phyloP scores from a whole-genome alignment of 2,797 vertebrate species.

The Microchirus variegatus region DNA sequence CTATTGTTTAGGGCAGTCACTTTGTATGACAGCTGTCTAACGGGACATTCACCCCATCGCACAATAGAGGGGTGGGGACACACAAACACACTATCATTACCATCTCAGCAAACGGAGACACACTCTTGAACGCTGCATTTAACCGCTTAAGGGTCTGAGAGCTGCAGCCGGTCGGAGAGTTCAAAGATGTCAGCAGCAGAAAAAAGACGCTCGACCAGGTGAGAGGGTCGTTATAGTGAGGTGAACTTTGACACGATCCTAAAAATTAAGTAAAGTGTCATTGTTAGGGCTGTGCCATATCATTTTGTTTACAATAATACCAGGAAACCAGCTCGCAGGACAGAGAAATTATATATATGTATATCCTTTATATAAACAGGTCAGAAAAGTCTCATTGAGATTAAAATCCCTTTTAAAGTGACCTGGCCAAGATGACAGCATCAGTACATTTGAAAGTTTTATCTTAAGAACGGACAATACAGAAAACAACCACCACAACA shows the following conservation, averaged over 20 bases:
- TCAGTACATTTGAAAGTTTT: no score
- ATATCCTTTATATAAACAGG: no score
- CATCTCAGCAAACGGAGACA: slow-evolving; percentile 21
- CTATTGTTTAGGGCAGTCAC: slow-evolving; percentile 21
- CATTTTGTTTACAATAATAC: no score
- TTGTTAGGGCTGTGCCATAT: no score
- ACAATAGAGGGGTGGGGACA: slow-evolving; percentile 13
- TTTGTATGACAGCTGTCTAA: slow-evolving; percentile 27
- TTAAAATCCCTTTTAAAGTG: no score
- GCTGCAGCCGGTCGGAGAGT: not conserved
- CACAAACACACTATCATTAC: slow-evolving; percentile 37
- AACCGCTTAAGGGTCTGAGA: slow-evolving; percentile 22
- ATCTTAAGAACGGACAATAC: no score
- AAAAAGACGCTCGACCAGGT: slow-evolving; percentile 19
- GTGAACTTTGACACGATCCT: not conserved
- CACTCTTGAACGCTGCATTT: slow-evolving; percentile 18
- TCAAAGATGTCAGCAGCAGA: slow-evolving; percentile 2
- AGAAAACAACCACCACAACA: no score
- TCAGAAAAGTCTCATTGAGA: no score
- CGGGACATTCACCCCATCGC: slow-evolving; percentile 11
- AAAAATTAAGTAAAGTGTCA: no score
- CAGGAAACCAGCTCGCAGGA: no score
- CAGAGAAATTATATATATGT: no score
- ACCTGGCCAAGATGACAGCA: no score
- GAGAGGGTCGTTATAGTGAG: slow-evolving; percentile 1